Conservation (phyloP, 2,888 invertebrate species). For the Galerucella calmariensis region DNA sequence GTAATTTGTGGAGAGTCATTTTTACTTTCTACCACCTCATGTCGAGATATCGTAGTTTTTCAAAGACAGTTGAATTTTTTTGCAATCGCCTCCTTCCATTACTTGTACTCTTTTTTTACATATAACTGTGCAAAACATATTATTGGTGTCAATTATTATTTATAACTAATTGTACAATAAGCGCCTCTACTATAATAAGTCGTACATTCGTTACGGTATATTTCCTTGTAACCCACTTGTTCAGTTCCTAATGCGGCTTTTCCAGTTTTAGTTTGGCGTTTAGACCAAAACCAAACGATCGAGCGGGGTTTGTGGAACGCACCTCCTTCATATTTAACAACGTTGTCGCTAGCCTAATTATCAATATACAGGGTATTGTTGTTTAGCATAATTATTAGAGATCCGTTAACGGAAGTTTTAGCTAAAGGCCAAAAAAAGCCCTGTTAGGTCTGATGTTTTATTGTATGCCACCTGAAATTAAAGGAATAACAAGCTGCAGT, state of each 20-base stretch:
- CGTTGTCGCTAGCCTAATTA: background rate
- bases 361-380: background rate
- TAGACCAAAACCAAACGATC: constrained; percentile 44
- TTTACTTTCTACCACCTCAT: no score
- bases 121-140: no score
- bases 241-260: constrained; percentile 45
- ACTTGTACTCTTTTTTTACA: no score
- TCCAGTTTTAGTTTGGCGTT: constrained; percentile 44
- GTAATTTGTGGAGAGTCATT: no score
- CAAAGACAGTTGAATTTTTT: no score
- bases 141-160: background rate
- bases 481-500: no score
- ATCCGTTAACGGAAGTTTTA: background rate
- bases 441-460: no score
- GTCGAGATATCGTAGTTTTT: no score
- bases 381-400: background rate
- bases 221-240: constrained; percentile 54
- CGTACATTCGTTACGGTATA: constrained; percentile 50
- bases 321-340: constrained; percentile 13
- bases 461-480: no score
- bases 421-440: no score
- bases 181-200: constrained; percentile 17
- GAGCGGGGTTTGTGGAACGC: constrained; percentile 41
- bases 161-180: background rate
- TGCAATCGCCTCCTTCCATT: no score